Evolutionary conservation across 2,113 vertebrate species (phyloP).

Genomic region (Irena cyanogastra): DNA sequence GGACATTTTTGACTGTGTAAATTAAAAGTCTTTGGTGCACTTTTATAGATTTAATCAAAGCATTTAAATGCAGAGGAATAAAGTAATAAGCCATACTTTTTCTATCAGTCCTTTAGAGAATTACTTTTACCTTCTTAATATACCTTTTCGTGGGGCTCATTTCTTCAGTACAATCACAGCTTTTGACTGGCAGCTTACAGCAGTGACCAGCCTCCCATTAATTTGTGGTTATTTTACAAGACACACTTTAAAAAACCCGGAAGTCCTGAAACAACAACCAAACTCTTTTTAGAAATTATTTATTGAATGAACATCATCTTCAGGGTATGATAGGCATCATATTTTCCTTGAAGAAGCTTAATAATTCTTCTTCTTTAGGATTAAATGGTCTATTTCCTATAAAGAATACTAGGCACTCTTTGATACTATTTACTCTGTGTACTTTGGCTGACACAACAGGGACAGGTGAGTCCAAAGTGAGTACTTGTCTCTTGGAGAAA

Average conservation of each 20-base stretch:
- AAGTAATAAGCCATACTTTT: background rate
- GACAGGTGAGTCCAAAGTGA: background rate
- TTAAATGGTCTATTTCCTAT: background rate
- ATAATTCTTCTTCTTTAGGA: background rate
- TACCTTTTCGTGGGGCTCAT: background rate
- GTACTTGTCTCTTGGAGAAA: background rate
- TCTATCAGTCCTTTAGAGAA: background rate
- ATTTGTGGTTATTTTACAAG: background rate
- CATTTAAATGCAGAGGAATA: background rate
- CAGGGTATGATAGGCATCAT: background rate
- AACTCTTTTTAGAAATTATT: background rate
- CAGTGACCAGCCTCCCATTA: background rate
- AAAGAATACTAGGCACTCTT: background rate
- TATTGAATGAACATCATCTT: background rate
- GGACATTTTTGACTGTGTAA: background rate
- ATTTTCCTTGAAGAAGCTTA: background rate
- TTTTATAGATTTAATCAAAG: background rate
- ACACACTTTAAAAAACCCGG: background rate
- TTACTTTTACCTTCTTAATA: background rate
- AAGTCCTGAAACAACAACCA: background rate
- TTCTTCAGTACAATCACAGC: background rate
- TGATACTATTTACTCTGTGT: background rate
- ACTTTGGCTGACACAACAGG: background rate
- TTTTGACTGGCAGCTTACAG: background rate
- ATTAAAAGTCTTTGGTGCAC: background rate